phyloP scores from a whole-genome alignment of 2,888 invertebrate genomes.

The Melitaea athalia region DNA sequence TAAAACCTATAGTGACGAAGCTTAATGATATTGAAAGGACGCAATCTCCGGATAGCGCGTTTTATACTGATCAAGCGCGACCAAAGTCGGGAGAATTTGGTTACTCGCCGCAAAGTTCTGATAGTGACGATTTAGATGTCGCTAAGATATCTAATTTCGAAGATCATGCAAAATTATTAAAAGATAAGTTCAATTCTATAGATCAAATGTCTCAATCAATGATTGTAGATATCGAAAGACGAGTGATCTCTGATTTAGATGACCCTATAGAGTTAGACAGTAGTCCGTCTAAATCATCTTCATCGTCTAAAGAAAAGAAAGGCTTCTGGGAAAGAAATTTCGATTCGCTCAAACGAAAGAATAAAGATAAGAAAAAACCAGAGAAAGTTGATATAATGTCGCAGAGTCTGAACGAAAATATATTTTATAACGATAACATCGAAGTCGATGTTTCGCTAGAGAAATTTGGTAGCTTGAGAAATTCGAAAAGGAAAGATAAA shows the following conservation, averaged over 20 bases:
- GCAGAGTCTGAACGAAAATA: conserved; percentile 80
- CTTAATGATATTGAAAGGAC: conserved; percentile 72
- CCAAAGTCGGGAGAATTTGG: conserved; percentile 76
- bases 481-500: conserved; percentile 72
- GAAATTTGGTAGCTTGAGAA: conserved; percentile 71
- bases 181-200: conserved; percentile 76
- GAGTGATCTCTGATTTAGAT: conserved; percentile 58
- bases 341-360: conserved; percentile 75
- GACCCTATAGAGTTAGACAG: conserved; percentile 50
- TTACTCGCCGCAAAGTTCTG: conserved; percentile 75
- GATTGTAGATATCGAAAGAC: conserved; percentile 75
- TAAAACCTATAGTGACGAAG: conserved; percentile 76
- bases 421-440: conserved; percentile 75
- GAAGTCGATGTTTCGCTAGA: conserved; percentile 70
- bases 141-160: conserved; percentile 65
- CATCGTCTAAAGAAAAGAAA: conserved; percentile 75
- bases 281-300: conserved; percentile 71
- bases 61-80: conserved; percentile 81
- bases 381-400: conserved; percentile 78
- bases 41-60: conserved; percentile 75
- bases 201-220: conserved; percentile 81
- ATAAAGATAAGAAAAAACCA: conserved; percentile 64
- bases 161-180: conserved; percentile 68
- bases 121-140: conserved; percentile 72
- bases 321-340: conserved; percentile 81